Evolutionary conservation across 2,113 vertebrate genomes (phyloP).

Genomic region (Australoheros scitulus): DNA sequence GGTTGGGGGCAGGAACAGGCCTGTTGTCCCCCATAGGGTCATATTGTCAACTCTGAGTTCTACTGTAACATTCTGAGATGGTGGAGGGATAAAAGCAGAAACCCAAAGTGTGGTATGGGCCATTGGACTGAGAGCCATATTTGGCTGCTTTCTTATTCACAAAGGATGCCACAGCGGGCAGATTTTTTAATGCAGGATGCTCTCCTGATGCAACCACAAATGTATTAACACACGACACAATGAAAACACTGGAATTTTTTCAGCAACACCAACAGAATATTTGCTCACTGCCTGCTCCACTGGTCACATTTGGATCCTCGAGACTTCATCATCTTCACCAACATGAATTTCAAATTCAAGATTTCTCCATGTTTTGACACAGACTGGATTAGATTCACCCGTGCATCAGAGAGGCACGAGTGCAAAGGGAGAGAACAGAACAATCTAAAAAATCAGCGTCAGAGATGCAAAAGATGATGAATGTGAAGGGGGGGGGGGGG

Average conservation of each 20-base stretch:
- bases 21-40: neutral
- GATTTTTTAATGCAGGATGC: too few relatives aligned
- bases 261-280: too few relatives aligned
- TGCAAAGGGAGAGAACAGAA: neutral
- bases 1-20: neutral
- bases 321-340: neutral
- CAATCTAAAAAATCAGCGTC: neutral
- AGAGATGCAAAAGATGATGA: neutral
- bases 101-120: too few relatives aligned
- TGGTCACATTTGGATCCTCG: neutral
- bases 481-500: neutral
- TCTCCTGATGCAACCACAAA: too few relatives aligned
- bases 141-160: too few relatives aligned
- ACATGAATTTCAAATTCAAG: neutral
- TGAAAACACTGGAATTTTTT: too few relatives aligned
- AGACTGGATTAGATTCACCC: neutral
- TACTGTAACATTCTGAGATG: too few relatives aligned
- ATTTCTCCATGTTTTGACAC: neutral
- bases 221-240: too few relatives aligned
- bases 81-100: too few relatives aligned
- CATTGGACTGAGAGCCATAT: too few relatives aligned
- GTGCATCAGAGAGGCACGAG: neutral
- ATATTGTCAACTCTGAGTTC: too few relatives aligned
- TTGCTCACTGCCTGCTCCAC: neutral
- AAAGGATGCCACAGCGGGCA: too few relatives aligned